A percentile compares a stretch with the other conserved stretches of the same genome.
Conservation (phyloP, 2,888 invertebrate species). For the Acrocyrtus sp. region DNA sequence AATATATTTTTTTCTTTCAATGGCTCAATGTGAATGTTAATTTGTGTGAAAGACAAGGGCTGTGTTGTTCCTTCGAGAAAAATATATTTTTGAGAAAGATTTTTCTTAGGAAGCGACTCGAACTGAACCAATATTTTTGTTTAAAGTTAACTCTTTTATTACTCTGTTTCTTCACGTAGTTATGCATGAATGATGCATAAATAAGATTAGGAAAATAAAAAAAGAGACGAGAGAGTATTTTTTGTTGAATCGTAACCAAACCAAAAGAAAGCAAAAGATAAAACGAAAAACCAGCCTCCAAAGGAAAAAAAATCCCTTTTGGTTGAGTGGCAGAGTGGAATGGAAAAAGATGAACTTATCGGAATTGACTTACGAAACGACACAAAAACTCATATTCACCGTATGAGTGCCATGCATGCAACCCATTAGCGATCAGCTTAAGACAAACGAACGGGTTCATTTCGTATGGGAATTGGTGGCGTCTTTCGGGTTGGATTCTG, state of each 20-base stretch:
- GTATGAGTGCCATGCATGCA: background rate
- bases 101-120: too few relatives aligned
- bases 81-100: too few relatives aligned
- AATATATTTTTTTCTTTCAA: too few relatives aligned
- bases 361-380: background rate
- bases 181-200: background rate
- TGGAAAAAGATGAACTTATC: background rate
- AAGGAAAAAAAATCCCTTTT: too few relatives aligned
- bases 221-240: background rate
- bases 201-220: background rate
- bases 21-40: too few relatives aligned
- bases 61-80: too few relatives aligned
- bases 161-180: background rate
- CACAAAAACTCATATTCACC: background rate
- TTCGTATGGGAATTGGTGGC: background rate
- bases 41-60: too few relatives aligned
- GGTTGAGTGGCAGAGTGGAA: background rate
- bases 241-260: too few relatives aligned
- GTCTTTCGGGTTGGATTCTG: too few relatives aligned
- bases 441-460: background rate
- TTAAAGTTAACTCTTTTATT: background rate
- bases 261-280: too few relatives aligned
- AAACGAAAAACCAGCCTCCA: too few relatives aligned
- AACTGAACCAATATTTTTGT: constrained; percentile 32
- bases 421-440: background rate